Base-by-base conservation (phyloP, 2,797 vertebrate species). In the Ibycter americanus region DNA sequence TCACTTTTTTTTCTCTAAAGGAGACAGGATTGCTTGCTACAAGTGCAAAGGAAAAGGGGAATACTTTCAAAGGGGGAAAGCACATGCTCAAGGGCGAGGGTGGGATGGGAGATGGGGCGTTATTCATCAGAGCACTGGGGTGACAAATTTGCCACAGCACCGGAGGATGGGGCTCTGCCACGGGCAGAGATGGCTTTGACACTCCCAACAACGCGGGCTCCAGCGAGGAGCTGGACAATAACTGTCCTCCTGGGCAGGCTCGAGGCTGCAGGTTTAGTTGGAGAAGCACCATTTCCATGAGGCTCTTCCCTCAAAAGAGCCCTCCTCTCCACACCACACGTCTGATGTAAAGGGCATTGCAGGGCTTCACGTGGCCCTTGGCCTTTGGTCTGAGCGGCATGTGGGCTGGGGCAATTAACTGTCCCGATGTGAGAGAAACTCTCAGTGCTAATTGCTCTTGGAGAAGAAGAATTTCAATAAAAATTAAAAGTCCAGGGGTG, bases 191-290 rank as follows among this genome's bases (percentile, higher is more conserved):
- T 8, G 25, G 7, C 32, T 82, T 36, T 8, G 4, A 8, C 14
- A 7, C 4, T 12, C 49, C 17, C 21, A 31, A 4, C 7, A 4
- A 22, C 0, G 0, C 0, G 1, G 9, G 27, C 31, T 46, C 70
- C 82, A 38, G 36, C n/a, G n/a, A n/a, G n/a, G n/a, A n/a, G n/a
- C n/a, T n/a, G n/a, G n/a, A n/a, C n/a, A n/a, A n/a, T n/a, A n/a
- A n/a, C n/a, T n/a, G n/a, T n/a, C n/a, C n/a, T n/a, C n/a, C n/a
- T n/a, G 7, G 22, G 32, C 20, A 59, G 61, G 56, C 61, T 59
- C 7, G 1, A 5, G 15, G 32, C 61, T 81, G 56, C 61, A 47
- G 59, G 47, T 55, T 67, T 9, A 38, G n/a, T 15, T 63, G 36
- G 20, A 63, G 36, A 25, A 84, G 2, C 70, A 55, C 3, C 29